Conservation (phyloP, 2,113 vertebrate genomes). For the Vulpes ferrilata region DNA sequence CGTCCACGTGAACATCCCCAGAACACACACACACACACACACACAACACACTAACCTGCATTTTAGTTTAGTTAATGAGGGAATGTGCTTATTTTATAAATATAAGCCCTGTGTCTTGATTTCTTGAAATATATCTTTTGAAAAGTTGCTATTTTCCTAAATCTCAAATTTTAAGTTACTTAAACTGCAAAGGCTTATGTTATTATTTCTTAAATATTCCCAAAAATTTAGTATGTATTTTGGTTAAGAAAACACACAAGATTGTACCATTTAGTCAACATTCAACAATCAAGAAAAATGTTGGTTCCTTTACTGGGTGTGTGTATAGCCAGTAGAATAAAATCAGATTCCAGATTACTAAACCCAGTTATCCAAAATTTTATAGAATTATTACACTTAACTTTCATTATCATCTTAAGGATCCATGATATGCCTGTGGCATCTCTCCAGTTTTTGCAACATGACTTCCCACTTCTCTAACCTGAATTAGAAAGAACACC, state of each 20-base stretch:
- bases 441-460: neutral
- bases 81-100: neutral
- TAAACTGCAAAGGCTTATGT: neutral
- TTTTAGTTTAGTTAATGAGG: neutral
- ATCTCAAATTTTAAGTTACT: neutral
- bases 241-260: neutral
- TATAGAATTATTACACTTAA: neutral
- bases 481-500: neutral
- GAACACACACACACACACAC: neutral
- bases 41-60: neutral
- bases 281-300: slow-evolving; percentile 13
- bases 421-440: neutral
- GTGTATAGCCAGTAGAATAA: neutral
- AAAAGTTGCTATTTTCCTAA: neutral
- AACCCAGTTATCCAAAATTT: neutral
- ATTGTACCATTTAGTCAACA: neutral
- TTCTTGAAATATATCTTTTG: neutral
- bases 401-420: neutral
- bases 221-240: neutral
- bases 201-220: neutral
- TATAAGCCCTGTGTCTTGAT: neutral
- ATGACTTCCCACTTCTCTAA: neutral
- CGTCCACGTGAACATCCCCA: neutral
- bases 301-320: neutral
- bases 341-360: neutral